These are phyloP conservation scores for Pararge aegeria DNA, from an alignment of 1,140 invertebrate species.

Conservation along the genomic window DNA sequence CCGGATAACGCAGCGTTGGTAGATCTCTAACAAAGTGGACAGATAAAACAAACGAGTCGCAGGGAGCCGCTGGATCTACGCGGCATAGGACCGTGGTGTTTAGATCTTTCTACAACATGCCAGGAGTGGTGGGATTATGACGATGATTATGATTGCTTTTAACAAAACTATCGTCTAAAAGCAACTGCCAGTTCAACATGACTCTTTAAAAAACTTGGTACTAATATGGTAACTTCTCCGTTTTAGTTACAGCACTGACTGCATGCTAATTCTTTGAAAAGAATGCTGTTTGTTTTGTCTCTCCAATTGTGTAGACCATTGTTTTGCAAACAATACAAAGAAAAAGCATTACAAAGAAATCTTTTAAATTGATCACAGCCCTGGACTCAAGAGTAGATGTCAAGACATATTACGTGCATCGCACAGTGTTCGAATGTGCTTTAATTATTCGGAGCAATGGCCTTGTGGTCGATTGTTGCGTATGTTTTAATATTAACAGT, in stretches of 20 bases:
- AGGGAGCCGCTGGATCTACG: too few relatives aligned
- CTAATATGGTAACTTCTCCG: too few relatives aligned
- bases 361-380: not conserved
- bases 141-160: too few relatives aligned
- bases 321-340: conserved; percentile 27
- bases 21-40: too few relatives aligned
- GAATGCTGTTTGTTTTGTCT: conserved; percentile 13
- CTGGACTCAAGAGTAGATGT: not conserved
- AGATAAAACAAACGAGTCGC: too few relatives aligned
- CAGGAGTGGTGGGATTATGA: too few relatives aligned
- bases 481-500: conserved; percentile 32
- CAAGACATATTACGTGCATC: not conserved
- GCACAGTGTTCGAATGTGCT: not conserved
- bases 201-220: too few relatives aligned
- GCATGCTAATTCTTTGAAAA: conserved; percentile 4
- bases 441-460: conserved; percentile 25
- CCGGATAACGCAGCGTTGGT: too few relatives aligned
- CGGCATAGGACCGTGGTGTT: too few relatives aligned
- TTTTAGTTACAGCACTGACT: not conserved
- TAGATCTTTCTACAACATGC: too few relatives aligned
- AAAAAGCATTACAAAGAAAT: conserved; percentile 5
- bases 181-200: too few relatives aligned
- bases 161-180: too few relatives aligned
- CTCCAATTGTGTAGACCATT: conserved; percentile 22
- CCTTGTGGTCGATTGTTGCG: conserved; percentile 21